Percentiles rank a stretch among this genome's conserved stretches.
phyloP scores from a whole-genome alignment of 2,113 vertebrate genomes.

The Candoia aspera region DNA sequence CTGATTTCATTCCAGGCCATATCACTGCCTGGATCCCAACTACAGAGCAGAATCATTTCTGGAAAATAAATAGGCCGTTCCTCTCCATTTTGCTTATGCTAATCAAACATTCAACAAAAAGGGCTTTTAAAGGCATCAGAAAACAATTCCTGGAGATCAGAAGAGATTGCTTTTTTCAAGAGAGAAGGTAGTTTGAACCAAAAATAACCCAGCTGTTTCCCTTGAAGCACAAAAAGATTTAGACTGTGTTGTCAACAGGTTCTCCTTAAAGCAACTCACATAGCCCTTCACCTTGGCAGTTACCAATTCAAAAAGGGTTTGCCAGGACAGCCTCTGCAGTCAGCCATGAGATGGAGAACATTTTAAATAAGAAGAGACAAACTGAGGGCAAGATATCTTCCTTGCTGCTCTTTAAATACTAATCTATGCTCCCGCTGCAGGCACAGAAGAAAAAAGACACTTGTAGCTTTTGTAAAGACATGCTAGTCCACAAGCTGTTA shows the following conservation, averaged over 20 bases:
- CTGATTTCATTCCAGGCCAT: background rate
- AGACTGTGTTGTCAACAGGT: background rate
- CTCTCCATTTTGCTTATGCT: background rate
- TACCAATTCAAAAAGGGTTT: background rate
- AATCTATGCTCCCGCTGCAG: too few species aligned
- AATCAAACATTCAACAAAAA: background rate
- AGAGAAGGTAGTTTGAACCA: background rate
- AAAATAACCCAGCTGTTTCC: background rate
- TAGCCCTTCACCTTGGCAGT: background rate
- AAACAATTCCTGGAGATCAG: too few species aligned
- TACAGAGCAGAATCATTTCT: background rate
- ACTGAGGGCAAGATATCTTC: background rate
- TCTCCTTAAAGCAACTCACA: background rate
- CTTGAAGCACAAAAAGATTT: background rate
- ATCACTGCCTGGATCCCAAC: background rate
- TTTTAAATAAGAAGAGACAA: background rate
- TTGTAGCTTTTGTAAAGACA: too few species aligned
- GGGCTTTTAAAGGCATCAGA: background rate
- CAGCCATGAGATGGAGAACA: background rate
- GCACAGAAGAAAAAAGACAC: too few species aligned
- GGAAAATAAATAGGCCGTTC: background rate
- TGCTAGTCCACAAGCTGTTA: too few species aligned
- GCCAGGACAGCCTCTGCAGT: background rate
- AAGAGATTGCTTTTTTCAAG: background rate
- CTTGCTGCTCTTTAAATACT: too few species aligned